phyloP scores from a whole-genome alignment of 2,888 invertebrate genomes.

The Dynastes grantii region DNA sequence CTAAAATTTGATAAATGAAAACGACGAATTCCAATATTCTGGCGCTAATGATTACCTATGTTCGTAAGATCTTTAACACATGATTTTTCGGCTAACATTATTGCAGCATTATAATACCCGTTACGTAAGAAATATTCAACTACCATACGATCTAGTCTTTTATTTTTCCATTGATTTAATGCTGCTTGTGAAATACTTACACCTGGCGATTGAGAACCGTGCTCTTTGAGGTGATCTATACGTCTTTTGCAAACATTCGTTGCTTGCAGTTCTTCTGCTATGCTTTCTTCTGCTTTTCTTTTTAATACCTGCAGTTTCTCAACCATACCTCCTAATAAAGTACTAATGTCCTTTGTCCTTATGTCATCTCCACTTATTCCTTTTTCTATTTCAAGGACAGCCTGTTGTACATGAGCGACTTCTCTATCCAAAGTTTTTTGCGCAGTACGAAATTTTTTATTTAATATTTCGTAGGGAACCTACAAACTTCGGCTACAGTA shows the following conservation, averaged over 20 bases:
- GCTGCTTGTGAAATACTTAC: slow-evolving; percentile 72
- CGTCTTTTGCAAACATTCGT: slow-evolving; percentile 93
- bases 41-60: slow-evolving; percentile 75
- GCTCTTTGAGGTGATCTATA: slow-evolving; percentile 92
- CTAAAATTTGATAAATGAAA: slow-evolving; percentile 70
- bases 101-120: slow-evolving; percentile 96
- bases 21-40: too few species aligned
- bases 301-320: slow-evolving; percentile 92
- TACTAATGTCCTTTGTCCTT: slow-evolving; percentile 82
- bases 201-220: slow-evolving; percentile 71
- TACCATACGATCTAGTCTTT: slow-evolving; percentile 94
- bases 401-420: slow-evolving; percentile 88
- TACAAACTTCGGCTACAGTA: slow-evolving; percentile 64
- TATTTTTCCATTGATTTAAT: slow-evolving; percentile 86
- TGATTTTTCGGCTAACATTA: slow-evolving; percentile 87
- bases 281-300: slow-evolving; percentile 94
- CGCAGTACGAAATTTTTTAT: slow-evolving; percentile 96
- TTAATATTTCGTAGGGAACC: slow-evolving; percentile 98
- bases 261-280: slow-evolving; percentile 92
- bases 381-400: slow-evolving; percentile 85
- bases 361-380: slow-evolving; percentile 76
- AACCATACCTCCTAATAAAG: slow-evolving; percentile 88
- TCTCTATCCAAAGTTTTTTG: slow-evolving; percentile 96
- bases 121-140: slow-evolving; percentile 96
- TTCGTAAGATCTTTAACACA: slow-evolving; percentile 91